phyloP scores from a whole-genome alignment of 1,140 invertebrate genomes.

The Muscidifurax raptorellus region DNA sequence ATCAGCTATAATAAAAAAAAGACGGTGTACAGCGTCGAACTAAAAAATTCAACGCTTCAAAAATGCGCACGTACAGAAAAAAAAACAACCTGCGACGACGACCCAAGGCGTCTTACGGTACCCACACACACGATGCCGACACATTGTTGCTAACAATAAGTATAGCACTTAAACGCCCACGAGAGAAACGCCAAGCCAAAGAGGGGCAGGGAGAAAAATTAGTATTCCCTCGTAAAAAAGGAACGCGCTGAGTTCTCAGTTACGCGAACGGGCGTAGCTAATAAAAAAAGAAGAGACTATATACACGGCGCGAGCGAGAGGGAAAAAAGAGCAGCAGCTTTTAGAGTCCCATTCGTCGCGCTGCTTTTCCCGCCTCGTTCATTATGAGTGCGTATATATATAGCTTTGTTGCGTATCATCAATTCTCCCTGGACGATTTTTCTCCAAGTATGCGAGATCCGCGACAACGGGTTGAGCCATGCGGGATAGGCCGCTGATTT shows the following conservation, averaged over 20 bases:
- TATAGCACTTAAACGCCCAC: slow-evolving; percentile 24
- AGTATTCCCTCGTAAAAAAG: slow-evolving; percentile 18
- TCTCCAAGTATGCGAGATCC: not conserved
- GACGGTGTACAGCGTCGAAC: not conserved
- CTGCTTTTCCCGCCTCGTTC: slow-evolving; percentile 14
- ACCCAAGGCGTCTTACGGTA: not conserved
- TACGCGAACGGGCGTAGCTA: slow-evolving; percentile 1
- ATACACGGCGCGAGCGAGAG: not conserved
- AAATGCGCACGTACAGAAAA: not conserved
- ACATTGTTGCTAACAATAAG: slow-evolving; percentile 33
- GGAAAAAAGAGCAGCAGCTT: not conserved
- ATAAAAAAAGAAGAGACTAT: slow-evolving; percentile 11
- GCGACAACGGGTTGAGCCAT: not conserved
- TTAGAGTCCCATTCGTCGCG: slow-evolving; percentile 24
- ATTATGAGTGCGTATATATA: not conserved
- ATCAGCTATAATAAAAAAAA: not conserved
- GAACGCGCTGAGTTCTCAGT: not conserved
- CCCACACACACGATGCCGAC: not conserved
- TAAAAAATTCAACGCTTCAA: not conserved
- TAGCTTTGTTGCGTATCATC: slow-evolving; percentile 5
- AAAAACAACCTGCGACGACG: not conserved
- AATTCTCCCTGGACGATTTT: not conserved
- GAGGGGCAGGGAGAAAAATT: not conserved
- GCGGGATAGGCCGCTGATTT: slow-evolving; percentile 19
- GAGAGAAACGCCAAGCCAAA: not conserved